These are phyloP conservation scores for Prorops nasuta DNA, from an alignment of 1,140 invertebrate species.

Conservation along the genomic window DNA sequence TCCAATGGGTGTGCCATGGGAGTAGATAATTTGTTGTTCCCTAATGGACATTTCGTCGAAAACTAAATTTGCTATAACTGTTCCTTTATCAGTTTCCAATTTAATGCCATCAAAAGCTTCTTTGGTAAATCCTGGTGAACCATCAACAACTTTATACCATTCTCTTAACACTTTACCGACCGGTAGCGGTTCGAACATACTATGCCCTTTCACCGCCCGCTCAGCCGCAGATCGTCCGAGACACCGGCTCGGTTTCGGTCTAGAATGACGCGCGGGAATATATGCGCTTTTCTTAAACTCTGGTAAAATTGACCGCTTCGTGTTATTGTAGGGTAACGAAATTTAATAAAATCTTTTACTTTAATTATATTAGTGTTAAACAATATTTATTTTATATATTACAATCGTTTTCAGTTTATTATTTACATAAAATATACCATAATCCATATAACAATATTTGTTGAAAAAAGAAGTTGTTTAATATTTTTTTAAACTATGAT, in stretches of 20 bases:
- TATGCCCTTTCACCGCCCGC: no score
- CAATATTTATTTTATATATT: no score
- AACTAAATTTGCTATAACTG: not conserved
- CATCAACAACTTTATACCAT: no score
- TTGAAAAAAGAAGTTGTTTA: conserved; percentile 6
- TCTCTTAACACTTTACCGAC: no score
- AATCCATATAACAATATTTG: conserved; percentile 7
- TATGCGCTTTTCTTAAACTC: no score
- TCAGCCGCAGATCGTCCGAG: no score
- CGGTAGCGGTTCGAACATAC: no score
- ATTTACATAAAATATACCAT: conserved; percentile 11
- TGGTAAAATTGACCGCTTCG: conserved; percentile 12
- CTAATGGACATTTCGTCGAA: not conserved
- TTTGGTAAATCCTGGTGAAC: not conserved
- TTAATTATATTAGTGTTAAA: no score
- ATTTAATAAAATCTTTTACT: no score
- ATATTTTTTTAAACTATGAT: no score
- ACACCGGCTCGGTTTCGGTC: conserved; percentile 10
- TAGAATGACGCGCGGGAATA: conserved; percentile 4
- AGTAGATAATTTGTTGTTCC: no score
- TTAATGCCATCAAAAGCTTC: not conserved
- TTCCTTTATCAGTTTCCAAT: not conserved
- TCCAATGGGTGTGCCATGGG: no score
- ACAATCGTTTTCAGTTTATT: conserved; percentile 13
- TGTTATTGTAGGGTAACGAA: conserved; percentile 13